Evolutionary conservation across 2,888 invertebrate species (phyloP), one percentile per base, ranked within the genome.

Genomic region (Pristionchus arcanus): DNA sequence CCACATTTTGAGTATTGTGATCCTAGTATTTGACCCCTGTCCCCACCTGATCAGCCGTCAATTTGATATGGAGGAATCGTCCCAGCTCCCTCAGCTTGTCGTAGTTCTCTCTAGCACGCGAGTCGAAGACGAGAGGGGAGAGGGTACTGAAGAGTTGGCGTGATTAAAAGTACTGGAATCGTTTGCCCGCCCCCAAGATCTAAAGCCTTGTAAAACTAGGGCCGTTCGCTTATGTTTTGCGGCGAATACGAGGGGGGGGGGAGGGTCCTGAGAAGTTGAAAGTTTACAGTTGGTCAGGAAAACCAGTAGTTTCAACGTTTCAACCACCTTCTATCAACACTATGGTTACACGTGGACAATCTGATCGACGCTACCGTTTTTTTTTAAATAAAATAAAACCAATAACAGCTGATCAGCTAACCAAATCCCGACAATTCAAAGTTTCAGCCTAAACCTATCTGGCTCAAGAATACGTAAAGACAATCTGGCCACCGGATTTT

Each of bases 181-280:
- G 42, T 9, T 49, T 11, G 13, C 11, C 42, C 42, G 13, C 0
- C 42, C 4, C 42, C 13, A 49, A 42, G 5, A 42, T n/a, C 42
- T 5, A 49, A 9, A 49, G 11, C 42, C 42, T 49, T n/a, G n/a
- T n/a, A 49, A 49, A 13, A 13, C 42, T 9, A 49, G 42, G 42
- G 3, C 3, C 9, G 42, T 42, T 42, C 9, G 42, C n/a, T n/a
- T n/a, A n/a, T n/a, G n/a, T n/a, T n/a, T n/a, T n/a, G 89, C 89
- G 63, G 93, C 93, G 86, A 91, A 93, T 9, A 93, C 91, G 13
- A 93, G 86, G 2, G 93, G 2, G 93, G 93, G 25, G 91, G 91
- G 5, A 92, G 49, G 59, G 77, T 71, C 37, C 92, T 91, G n/a
- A 34, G 71, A 15, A 21, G 1, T 11, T 15, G 71, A n/a, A 71